Evolutionary conservation across 2,888 invertebrate species (phyloP).

Genomic region (Lithophane ornitopus): DNA sequence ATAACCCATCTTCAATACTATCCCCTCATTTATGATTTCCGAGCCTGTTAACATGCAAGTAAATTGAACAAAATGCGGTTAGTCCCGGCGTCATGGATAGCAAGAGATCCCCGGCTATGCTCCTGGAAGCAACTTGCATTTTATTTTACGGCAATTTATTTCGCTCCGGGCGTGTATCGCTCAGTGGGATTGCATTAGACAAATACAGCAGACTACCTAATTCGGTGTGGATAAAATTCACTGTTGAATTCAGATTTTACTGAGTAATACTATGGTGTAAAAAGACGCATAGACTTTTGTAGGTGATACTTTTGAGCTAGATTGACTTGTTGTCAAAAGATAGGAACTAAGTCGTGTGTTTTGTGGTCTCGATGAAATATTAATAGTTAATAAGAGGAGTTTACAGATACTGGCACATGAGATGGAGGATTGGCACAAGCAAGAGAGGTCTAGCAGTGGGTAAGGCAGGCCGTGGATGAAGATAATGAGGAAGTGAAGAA

Average conservation of each 20-base stretch:
- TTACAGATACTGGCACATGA: not conserved
- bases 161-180: constrained; percentile 71
- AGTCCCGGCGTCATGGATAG: constrained; percentile 46
- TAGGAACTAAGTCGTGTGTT: not conserved
- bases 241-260: constrained; percentile 36
- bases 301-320: not conserved
- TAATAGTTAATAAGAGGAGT: not conserved
- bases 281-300: not conserved
- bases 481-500: not conserved
- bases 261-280: not conserved
- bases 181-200: constrained; percentile 78
- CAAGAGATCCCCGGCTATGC: constrained; percentile 33
- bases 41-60: constrained; percentile 51
- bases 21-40: constrained; percentile 42
- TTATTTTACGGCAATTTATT: constrained; percentile 83
- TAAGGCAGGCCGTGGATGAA: not conserved
- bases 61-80: constrained; percentile 60
- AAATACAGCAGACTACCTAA: constrained; percentile 72
- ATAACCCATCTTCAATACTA: constrained; percentile 23
- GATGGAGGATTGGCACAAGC: not conserved
- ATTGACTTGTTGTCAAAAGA: not conserved
- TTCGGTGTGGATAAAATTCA: constrained; percentile 54
- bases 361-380: not conserved
- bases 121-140: constrained; percentile 64
- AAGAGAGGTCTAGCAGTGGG: not conserved